phyloP scores from a whole-genome alignment of 1,140 invertebrate species.

The Linepithema humile region DNA sequence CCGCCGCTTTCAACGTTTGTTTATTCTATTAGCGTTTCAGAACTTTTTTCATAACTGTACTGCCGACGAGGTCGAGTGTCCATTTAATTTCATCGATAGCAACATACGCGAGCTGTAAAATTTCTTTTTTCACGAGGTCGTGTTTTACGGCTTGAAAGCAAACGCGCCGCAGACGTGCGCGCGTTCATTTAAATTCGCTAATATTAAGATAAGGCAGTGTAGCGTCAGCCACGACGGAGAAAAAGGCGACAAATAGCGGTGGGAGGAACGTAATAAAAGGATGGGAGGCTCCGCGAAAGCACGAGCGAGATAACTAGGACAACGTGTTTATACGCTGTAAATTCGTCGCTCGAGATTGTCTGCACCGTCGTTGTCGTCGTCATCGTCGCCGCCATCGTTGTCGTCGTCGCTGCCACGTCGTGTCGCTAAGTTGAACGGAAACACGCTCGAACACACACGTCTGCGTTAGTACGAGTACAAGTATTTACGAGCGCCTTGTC shows the following conservation, averaged over 20 bases:
- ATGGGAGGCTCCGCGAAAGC: conserved; percentile 17
- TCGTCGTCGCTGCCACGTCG: conserved; percentile 2
- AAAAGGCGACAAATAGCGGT: conserved; percentile 47
- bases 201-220: conserved; percentile 30
- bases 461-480: conserved; percentile 11
- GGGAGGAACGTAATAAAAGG: conserved; percentile 44
- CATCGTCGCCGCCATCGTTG: background rate
- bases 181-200: conserved; percentile 38
- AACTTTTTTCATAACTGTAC: background rate
- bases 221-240: conserved; percentile 1
- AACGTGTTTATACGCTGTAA: conserved; percentile 75
- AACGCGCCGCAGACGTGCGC: background rate
- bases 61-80: background rate
- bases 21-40: background rate
- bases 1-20: no score
- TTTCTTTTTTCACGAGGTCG: background rate
- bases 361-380: conserved; percentile 10
- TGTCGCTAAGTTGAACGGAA: conserved; percentile 40
- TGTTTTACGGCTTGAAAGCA: conserved; percentile 15
- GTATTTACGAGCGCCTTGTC: conserved; percentile 36
- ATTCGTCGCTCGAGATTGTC: conserved; percentile 68
- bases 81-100: background rate
- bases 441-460: conserved; percentile 13
- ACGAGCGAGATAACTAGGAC: conserved; percentile 70
- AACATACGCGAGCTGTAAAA: background rate